These are phyloP conservation scores for Seira musarum DNA, from an alignment of 2,888 invertebrate genomes.

Conservation along the genomic window DNA sequence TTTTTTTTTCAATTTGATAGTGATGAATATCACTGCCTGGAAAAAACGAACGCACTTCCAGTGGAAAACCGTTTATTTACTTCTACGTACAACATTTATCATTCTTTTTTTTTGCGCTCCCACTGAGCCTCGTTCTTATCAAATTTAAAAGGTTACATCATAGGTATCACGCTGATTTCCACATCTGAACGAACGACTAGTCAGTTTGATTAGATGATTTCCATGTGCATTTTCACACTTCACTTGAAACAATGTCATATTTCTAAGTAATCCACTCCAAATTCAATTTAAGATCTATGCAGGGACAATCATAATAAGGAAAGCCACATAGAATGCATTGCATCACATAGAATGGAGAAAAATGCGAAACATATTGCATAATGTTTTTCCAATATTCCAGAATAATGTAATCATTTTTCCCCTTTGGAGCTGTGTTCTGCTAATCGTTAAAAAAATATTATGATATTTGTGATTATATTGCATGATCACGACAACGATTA, in stretches of 20 bases:
- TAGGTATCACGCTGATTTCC: no score
- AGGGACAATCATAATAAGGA: not conserved
- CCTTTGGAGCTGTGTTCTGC: not conserved
- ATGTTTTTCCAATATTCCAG: not conserved
- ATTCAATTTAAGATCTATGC: no score
- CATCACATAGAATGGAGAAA: not conserved
- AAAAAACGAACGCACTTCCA: not conserved
- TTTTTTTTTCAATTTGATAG: not conserved
- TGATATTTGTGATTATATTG: not conserved
- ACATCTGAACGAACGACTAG: no score
- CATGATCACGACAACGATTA: not conserved
- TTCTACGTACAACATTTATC: not conserved
- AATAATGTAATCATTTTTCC: no score
- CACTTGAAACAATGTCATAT: no score
- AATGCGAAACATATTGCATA: slow-evolving; percentile 1
- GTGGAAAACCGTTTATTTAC: not conserved
- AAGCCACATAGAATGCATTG: not conserved
- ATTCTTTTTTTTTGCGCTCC: no score
- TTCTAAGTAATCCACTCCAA: no score
- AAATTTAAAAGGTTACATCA: no score
- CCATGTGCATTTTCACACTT: no score
- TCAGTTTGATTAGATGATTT: no score
- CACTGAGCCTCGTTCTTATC: no score
- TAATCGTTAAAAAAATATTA: not conserved
- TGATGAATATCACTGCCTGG: not conserved